Evolutionary conservation across 2,888 invertebrate genomes (phyloP).

Genomic region (Blastobasis adustella): DNA sequence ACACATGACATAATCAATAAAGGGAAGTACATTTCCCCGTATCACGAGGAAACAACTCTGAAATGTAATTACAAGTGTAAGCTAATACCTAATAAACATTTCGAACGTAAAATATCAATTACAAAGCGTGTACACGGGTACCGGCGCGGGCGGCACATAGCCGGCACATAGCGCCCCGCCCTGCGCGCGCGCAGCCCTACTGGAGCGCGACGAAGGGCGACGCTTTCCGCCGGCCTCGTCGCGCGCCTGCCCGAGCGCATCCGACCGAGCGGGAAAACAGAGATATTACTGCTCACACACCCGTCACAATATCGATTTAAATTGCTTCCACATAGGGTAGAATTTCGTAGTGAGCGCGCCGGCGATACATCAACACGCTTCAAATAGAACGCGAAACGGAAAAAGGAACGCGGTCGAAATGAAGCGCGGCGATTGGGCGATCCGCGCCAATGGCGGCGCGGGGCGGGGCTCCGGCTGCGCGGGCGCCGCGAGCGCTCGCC

Average conservation of each 20-base stretch:
- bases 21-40: too few species aligned
- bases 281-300: constrained; percentile 32
- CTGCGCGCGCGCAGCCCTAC: constrained; percentile 27
- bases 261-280: constrained; percentile 68
- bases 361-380: constrained; percentile 63
- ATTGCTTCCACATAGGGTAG: constrained; percentile 10
- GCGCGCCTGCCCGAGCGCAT: constrained; percentile 61
- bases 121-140: constrained; percentile 30
- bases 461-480: constrained; percentile 44
- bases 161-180: constrained; percentile 17
- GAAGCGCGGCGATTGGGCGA: constrained; percentile 68
- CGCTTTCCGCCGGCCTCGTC: constrained; percentile 54
- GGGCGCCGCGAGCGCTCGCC: constrained; percentile 12
- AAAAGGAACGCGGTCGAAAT: constrained; percentile 68
- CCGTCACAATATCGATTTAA: constrained; percentile 17
- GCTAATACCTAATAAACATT: constrained; percentile 27
- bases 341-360: constrained; percentile 16
- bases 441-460: constrained; percentile 58
- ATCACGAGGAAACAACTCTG: neutral
- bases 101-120: constrained; percentile 60
- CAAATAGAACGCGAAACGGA: constrained; percentile 69
- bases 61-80: neutral
- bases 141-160: neutral
- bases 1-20: neutral
- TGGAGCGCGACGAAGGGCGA: constrained; percentile 7